These are phyloP conservation scores for Corydoras maculifer DNA, from an alignment of 2,113 vertebrate species.

Conservation along the genomic window DNA sequence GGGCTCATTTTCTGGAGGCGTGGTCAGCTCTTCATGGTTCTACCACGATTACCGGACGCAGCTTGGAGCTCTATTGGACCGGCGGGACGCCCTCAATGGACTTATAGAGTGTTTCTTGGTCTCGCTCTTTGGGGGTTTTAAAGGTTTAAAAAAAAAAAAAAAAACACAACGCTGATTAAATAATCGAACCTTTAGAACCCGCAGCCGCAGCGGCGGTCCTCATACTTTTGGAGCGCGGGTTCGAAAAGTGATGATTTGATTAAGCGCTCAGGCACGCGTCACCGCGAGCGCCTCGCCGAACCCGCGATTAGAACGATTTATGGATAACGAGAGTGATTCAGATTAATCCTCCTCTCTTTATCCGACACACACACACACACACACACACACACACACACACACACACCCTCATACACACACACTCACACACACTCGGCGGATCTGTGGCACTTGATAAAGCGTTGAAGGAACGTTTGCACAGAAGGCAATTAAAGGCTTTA, in stretches of 20 bases:
- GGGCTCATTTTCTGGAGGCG: too few relatives aligned
- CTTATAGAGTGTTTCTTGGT: too few relatives aligned
- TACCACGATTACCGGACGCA: too few relatives aligned
- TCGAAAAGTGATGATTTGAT: background rate
- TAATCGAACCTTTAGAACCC: too few relatives aligned
- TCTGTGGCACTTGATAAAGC: slow-evolving; percentile 69
- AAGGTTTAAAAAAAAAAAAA: too few relatives aligned
- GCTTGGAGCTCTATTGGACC: too few relatives aligned
- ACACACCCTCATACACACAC: too few relatives aligned
- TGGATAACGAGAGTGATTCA: background rate
- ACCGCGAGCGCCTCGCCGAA: background rate
- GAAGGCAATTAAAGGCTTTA: slow-evolving; percentile 99
- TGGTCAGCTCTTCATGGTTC: too few relatives aligned
- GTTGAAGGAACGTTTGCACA: slow-evolving; percentile 84
- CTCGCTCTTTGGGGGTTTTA: too few relatives aligned
- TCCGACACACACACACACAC: slow-evolving; percentile 10
- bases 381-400: slow-evolving; percentile 23
- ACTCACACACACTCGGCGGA: slow-evolving; percentile 28
- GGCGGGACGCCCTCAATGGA: too few relatives aligned
- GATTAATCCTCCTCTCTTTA: slow-evolving; percentile 2
- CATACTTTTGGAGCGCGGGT: background rate
- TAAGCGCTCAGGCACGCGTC: background rate
- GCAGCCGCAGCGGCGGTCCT: background rate
- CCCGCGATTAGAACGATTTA: background rate
- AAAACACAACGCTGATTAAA: too few relatives aligned